Evolutionary conservation across 2,888 invertebrate genomes (phyloP).

Genomic region (Drosophila limbata): DNA sequence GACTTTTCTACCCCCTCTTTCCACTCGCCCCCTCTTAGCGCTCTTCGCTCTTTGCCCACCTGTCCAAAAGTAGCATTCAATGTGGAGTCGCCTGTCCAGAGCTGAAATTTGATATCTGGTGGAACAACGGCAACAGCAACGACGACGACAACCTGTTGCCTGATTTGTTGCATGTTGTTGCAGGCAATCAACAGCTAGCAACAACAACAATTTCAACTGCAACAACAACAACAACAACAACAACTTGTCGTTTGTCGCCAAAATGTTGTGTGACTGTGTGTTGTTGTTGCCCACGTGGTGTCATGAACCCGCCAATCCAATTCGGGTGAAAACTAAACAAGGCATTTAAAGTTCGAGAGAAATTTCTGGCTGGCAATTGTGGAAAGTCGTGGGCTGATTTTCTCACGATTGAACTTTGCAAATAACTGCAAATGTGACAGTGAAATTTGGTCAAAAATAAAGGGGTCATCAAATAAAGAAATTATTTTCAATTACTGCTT

Average conservation of each 20-base stretch:
- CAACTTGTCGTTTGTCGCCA: conserved; percentile 64
- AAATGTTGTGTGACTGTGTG: conserved; percentile 37
- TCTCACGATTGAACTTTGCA: conserved; percentile 49
- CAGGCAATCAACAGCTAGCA: conserved; percentile 57
- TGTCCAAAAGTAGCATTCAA: conserved; percentile 42
- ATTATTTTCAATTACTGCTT: background rate
- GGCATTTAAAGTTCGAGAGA: conserved; percentile 53
- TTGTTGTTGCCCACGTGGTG: conserved; percentile 71
- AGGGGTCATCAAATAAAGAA: background rate
- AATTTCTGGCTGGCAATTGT: conserved; percentile 36
- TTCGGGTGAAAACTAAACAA: conserved; percentile 60
- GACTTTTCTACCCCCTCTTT: background rate
- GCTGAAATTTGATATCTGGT: conserved; percentile 65
- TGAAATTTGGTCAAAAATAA: conserved; percentile 5
- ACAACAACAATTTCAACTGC: conserved; percentile 37
- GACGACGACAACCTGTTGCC: conserved; percentile 62
- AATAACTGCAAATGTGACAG: conserved; percentile 17
- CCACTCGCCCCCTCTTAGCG: no score
- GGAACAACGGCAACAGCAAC: conserved; percentile 25
- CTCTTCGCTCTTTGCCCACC: background rate
- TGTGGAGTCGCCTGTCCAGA: conserved; percentile 37
- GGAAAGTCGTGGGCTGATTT: conserved; percentile 58
- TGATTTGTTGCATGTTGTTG: conserved; percentile 61
- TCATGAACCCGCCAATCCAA: conserved; percentile 75
- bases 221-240: conserved; percentile 26